Evolutionary conservation across 2,113 vertebrate species (phyloP).

Genomic region (Bubo bubo): DNA sequence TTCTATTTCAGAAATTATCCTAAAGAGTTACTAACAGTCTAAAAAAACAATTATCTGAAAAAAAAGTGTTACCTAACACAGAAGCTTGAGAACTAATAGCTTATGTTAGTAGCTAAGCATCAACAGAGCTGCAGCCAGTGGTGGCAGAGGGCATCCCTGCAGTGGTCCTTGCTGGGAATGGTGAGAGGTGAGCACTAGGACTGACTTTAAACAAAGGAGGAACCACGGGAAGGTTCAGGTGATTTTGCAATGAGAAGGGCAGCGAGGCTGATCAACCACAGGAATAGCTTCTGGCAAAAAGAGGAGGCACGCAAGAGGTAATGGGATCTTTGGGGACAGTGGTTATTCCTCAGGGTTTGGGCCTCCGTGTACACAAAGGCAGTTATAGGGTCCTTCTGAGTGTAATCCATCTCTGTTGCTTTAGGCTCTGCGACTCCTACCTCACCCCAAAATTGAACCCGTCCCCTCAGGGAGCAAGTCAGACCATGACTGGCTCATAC

Average conservation of each 20-base stretch:
- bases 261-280: neutral
- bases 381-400: neutral
- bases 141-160: neutral
- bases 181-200: neutral
- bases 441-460: neutral
- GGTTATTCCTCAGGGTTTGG: neutral
- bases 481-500: neutral
- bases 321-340: neutral
- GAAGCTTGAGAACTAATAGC: neutral
- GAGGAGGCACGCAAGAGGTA: neutral
- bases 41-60: neutral
- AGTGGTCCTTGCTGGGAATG: neutral
- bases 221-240: neutral
- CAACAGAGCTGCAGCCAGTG: neutral
- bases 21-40: neutral
- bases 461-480: fast-evolving
- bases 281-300: neutral
- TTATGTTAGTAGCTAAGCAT: neutral
- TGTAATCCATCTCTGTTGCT: neutral
- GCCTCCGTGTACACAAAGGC: neutral
- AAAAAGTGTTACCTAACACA: neutral
- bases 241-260: neutral
- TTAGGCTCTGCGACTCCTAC: neutral
- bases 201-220: neutral
- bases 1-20: neutral